phyloP scores from a whole-genome alignment of 2,888 invertebrate genomes.

The Aromia moschata region DNA sequence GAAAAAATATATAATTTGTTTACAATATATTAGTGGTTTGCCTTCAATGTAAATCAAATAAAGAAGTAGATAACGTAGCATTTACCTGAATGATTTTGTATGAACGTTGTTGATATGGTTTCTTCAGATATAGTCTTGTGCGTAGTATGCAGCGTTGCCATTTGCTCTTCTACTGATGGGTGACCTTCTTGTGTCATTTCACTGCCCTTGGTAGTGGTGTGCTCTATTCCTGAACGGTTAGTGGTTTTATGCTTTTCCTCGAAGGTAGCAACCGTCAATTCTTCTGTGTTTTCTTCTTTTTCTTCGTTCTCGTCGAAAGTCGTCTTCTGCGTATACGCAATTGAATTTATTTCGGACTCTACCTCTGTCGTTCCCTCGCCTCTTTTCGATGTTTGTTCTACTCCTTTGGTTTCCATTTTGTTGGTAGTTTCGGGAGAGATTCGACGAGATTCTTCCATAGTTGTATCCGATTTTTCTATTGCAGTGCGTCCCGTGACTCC shows the following conservation, averaged over 20 bases:
- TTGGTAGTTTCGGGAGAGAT: background rate
- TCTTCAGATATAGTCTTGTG: too few species aligned
- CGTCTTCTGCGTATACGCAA: background rate
- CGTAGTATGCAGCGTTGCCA: too few species aligned
- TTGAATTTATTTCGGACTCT: background rate
- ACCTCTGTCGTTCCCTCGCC: background rate
- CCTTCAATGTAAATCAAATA: background rate
- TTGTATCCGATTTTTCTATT: too few species aligned
- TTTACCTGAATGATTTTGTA: background rate
- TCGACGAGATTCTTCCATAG: background rate
- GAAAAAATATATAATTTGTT: too few species aligned
- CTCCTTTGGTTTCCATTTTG: background rate
- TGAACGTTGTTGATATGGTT: background rate
- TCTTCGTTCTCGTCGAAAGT: background rate
- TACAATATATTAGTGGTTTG: too few species aligned
- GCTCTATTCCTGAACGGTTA: too few species aligned
- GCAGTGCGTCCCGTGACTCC: too few species aligned
- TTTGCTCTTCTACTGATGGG: too few species aligned
- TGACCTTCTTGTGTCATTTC: background rate
- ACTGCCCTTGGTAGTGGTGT: background rate
- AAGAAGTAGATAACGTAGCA: background rate
- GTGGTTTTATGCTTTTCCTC: background rate
- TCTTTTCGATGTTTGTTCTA: background rate
- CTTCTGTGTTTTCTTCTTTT: background rate
- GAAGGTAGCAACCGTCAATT: background rate